Evolutionary conservation across 2,888 invertebrate species (phyloP), one percentile per base, ranked within the genome.

Genomic region (Apodemia zela): DNA sequence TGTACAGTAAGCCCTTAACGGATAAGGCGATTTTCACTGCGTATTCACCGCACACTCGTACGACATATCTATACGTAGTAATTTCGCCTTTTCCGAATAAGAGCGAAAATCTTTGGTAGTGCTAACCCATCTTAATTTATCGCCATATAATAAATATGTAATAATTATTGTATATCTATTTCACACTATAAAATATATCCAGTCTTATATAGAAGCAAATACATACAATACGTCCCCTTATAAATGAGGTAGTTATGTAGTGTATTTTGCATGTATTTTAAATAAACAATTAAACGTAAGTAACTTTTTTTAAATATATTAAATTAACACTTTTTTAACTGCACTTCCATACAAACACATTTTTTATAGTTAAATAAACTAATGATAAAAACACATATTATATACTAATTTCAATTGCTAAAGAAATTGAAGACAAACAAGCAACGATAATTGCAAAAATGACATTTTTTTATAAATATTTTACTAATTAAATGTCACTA

Each of bases 101-200:
- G 13, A 11, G 8, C 21, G 5, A 13, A 54, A 13, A 54, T 54
- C 51, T 54, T 54, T 54, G 51, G 51, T 54, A 18, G 13, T 0
- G 13, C 51, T 49, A 49, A 49, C 49, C 17, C 8, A 49, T 49
- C 49, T 51, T 15, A 54, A 54, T 13, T 54, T 54, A 25, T 21
- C 18, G 25, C 13, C 21, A 11, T 25, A 25, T 54, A 21, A 54
- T 54, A 54, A 54, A 54, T 54, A 54, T 54, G 38, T 38, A 35
- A 8, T 35, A n/a, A n/a, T 7, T 25, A 33, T 33, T 17, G 49
- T 18, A 17, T 18, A 49, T 8, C 7, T 49, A 18, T 7, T 49
- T 49, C 49, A 49, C 18, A 49, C 17, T 49, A 49, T 49, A 49
- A 49, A 49, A 33, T 33, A 33, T 54, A 51, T 25, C 51, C 51